These are phyloP conservation scores for Leptopilina drosophilae DNA, from an alignment of 2,888 invertebrate genomes.

Conservation along the genomic window DNA sequence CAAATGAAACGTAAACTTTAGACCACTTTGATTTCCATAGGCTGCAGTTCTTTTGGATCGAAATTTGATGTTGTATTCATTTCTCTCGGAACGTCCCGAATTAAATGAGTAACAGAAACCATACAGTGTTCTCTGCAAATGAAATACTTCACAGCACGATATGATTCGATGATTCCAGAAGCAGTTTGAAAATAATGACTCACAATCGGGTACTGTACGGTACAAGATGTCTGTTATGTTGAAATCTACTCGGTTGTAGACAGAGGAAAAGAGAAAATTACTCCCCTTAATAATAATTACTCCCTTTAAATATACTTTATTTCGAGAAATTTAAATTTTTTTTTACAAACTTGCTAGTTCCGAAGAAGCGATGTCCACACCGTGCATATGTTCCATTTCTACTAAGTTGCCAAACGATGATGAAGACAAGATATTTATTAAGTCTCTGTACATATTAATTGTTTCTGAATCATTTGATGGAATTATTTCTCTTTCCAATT, in stretches of 20 bases:
- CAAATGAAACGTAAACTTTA: slow-evolving; percentile 1
- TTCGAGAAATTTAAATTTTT: no score
- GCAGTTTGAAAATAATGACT: slow-evolving; percentile 36
- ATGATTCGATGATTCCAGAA: slow-evolving; percentile 10
- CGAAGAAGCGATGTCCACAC: no score
- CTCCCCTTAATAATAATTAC: no score
- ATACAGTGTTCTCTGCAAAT: slow-evolving; percentile 36
- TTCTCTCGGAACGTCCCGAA: slow-evolving; percentile 24
- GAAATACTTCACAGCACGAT: slow-evolving; percentile 43
- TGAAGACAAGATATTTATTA: neutral
- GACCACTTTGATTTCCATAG: slow-evolving; percentile 1
- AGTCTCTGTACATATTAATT: neutral
- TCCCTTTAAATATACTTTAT: no score
- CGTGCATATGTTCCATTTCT: neutral
- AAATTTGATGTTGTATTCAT: neutral
- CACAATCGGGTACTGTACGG: slow-evolving; percentile 24
- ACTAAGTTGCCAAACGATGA: neutral
- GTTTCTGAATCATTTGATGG: neutral
- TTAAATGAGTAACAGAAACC: slow-evolving; percentile 47
- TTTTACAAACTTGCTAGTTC: no score
- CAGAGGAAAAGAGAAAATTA: no score
- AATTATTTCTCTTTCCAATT: slow-evolving; percentile 47
- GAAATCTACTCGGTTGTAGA: no score
- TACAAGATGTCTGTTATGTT: slow-evolving; percentile 22
- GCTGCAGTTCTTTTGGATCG: neutral